Base-by-base conservation (phyloP, 2,113 vertebrate genomes). In the Callospermophilus lateralis region DNA sequence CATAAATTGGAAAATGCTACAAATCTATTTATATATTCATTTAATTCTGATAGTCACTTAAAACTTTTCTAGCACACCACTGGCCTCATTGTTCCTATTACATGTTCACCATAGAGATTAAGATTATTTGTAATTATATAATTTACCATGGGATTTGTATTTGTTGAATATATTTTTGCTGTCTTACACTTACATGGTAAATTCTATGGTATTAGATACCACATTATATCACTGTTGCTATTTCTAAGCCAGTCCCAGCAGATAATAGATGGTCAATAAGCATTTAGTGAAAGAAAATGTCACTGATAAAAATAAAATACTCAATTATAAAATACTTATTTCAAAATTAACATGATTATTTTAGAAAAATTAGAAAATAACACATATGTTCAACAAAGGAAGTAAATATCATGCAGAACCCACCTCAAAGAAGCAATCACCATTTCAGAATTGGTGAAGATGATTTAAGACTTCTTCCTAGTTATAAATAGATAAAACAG, bases 281-380 rank as follows among this genome's bases (percentile, higher is more conserved):
- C 45, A 34, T 84, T 68, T 63, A 34, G 39, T 65, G 16, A 24
- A 84, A 90, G 67, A 76, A 70, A 84, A 26, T 0, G 22, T 12
- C 63, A 87, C 10, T 72, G 3, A 48, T 55, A 81, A 68, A 92
- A 9, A 72, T 72, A 78, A 72, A 88, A 87, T 65, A 72, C 7
- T 61, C 20, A 19, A 1, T 90, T 68, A 84, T 30, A 53, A 85
- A 90, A 28, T 74, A 89, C 74, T 65, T 48, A 51, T 81, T 93
- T 39, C 24, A 84, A 68, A 95, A 84, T 55, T 70, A 78, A 89
- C 39, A 45, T 95, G 24, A 73, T 53, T 90, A 48, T 73, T 90
- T 3, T 32, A 89, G 48, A 74, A 93, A 86, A 65, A 39, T 84
- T 72, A 45, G 4, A 72, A 86, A 86, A 81, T 70, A 76, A 3